These are phyloP conservation scores for Saturnia japonica DNA, from an alignment of 2,888 invertebrate species.

Conservation along the genomic window DNA sequence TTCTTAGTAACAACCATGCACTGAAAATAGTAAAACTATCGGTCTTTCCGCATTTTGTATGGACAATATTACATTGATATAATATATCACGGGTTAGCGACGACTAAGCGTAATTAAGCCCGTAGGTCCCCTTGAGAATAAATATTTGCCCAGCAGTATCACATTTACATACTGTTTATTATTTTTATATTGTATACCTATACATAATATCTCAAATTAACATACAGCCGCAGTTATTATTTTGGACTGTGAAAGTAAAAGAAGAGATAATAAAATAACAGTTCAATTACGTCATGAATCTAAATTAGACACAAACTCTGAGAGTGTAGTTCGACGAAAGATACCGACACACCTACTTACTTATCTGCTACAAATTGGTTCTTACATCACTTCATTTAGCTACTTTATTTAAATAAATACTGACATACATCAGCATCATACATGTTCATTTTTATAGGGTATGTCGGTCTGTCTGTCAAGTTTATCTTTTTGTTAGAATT, in stretches of 20 bases:
- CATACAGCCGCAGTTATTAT: neutral
- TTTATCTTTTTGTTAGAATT: too few species aligned
- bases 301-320: conserved; percentile 18
- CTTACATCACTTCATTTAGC: conserved; percentile 20
- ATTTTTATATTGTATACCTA: neutral
- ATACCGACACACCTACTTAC: conserved; percentile 18
- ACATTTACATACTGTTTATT: neutral
- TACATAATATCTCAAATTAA: neutral
- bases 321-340: conserved; percentile 21
- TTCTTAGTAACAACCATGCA: neutral
- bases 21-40: neutral
- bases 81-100: too few species aligned
- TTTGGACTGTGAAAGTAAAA: neutral
- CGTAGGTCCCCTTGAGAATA: neutral
- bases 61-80: too few species aligned
- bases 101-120: neutral
- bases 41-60: neutral
- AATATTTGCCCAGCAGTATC: neutral
- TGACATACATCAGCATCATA: neutral
- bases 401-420: conserved; percentile 18
- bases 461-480: too few species aligned
- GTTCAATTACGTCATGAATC: conserved; percentile 14
- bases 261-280: neutral
- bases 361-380: conserved; percentile 18
- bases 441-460: conserved; percentile 13